Conservation (phyloP, 2,113 vertebrate genomes). For the Perca flavescens region DNA sequence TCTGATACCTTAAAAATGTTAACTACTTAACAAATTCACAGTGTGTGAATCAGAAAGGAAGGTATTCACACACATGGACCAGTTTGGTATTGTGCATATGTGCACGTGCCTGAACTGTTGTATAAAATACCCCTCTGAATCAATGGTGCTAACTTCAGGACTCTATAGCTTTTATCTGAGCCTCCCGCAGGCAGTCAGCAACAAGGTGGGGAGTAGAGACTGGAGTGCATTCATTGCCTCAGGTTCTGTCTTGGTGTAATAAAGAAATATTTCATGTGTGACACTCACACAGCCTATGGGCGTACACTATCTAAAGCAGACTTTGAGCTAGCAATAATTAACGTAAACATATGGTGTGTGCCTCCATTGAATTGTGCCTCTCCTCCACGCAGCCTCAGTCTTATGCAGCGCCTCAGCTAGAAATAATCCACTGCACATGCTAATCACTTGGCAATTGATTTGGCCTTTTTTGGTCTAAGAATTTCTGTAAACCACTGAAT, state of each 20-base stretch:
- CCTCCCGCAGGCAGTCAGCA: slow-evolving; percentile 69
- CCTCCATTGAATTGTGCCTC: slow-evolving; percentile 41
- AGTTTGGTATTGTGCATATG: too few species aligned
- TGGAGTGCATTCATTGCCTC: slow-evolving; percentile 61
- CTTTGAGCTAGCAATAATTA: slow-evolving; percentile 75
- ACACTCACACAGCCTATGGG: slow-evolving; percentile 66
- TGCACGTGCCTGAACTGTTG: slow-evolving; percentile 1
- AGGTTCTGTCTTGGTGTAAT: slow-evolving; percentile 72
- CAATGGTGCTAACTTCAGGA: slow-evolving; percentile 71
- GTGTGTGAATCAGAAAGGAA: slow-evolving; percentile 41
- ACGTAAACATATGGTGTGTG: slow-evolving; percentile 69
- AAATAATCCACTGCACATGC: slow-evolving; percentile 75
- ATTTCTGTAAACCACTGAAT: slow-evolving; percentile 76
- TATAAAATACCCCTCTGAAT: slow-evolving; percentile 71
- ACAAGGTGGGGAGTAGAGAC: slow-evolving; percentile 65
- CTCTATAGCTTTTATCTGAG: slow-evolving; percentile 70
- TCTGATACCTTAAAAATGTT: slow-evolving; percentile 38
- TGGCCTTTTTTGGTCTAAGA: slow-evolving; percentile 71
- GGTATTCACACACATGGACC: too few species aligned
- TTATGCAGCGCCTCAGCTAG: slow-evolving; percentile 14
- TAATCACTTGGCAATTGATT: slow-evolving; percentile 80
- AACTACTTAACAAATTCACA: slow-evolving; percentile 8
- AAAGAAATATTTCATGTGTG: slow-evolving; percentile 77
- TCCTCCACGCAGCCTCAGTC: slow-evolving; percentile 26
- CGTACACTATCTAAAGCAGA: slow-evolving; percentile 64